Percentiles rank a stretch among this genome's conserved stretches.
Conservation (phyloP, 2,888 invertebrate species). For the Cantharis nigra region DNA sequence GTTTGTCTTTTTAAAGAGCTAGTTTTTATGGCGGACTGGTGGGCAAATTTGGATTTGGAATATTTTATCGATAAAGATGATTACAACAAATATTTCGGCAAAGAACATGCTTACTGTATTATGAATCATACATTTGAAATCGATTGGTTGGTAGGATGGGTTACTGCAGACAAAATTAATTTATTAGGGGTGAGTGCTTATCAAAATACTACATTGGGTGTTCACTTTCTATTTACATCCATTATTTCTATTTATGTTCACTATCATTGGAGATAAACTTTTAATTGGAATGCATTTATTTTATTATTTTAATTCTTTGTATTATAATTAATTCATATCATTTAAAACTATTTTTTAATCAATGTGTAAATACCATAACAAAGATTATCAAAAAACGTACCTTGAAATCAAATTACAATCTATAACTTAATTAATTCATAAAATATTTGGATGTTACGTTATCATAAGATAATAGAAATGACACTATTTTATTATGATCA, state of each 20-base stretch:
- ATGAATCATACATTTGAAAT: conserved; percentile 97
- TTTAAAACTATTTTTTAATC: neutral
- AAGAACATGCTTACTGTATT: conserved; percentile 86
- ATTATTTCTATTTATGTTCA: neutral
- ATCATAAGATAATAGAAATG: too few relatives aligned
- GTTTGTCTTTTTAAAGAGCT: conserved; percentile 68
- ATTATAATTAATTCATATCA: neutral
- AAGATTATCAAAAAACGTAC: neutral
- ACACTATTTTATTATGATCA: too few relatives aligned
- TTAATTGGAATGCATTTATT: neutral
- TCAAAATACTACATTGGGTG: neutral
- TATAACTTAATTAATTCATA: neutral
- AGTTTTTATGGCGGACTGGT: conserved; percentile 93
- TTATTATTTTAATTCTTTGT: neutral
- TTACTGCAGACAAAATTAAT: conserved; percentile 78
- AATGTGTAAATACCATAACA: neutral
- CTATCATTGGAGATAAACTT: neutral
- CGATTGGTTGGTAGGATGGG: conserved; percentile 95
- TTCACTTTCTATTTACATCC: neutral
- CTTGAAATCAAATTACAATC: neutral
- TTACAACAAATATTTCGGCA: conserved; percentile 78
- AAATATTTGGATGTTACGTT: too few relatives aligned
- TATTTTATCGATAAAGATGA: conserved; percentile 80
- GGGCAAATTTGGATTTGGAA: conserved; percentile 76
- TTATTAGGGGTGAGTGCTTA: conserved; percentile 77